A percentile compares a stretch with the other conserved stretches of the same genome.
Evolutionary conservation across 2,888 invertebrate genomes (phyloP).

Genomic region (Capitulum mitella): DNA sequence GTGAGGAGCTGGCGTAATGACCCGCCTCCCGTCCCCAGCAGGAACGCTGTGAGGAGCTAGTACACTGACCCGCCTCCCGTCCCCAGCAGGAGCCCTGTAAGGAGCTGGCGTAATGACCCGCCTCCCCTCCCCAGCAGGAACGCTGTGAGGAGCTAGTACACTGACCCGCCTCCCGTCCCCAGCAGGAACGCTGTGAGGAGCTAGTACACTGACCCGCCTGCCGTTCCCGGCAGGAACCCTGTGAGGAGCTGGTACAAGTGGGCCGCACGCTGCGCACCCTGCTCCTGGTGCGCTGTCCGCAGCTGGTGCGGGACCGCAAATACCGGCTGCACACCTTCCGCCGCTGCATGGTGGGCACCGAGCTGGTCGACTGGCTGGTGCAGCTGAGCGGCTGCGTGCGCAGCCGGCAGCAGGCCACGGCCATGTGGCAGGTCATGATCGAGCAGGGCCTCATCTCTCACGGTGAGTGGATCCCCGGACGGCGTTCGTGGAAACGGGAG

Average conservation of each 20-base stretch:
- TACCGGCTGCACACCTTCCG: constrained; percentile 50
- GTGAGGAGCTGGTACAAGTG: constrained; percentile 58
- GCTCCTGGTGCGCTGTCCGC: constrained; percentile 54
- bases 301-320: constrained; percentile 54
- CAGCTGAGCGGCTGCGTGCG: constrained; percentile 54
- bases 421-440: constrained; percentile 74
- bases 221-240: constrained; percentile 49
- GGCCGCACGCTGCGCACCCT: constrained; percentile 62
- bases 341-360: constrained; percentile 66
- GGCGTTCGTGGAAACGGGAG: too few species aligned
- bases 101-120: too few species aligned
- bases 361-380: constrained; percentile 72
- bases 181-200: too few species aligned
- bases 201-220: too few species aligned
- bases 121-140: too few species aligned
- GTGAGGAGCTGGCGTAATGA: too few species aligned
- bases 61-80: too few species aligned
- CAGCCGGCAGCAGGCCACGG: constrained; percentile 61
- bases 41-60: too few species aligned
- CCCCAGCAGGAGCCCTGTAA: too few species aligned
- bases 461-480: constrained; percentile 54
- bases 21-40: too few species aligned
- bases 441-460: constrained; percentile 71
- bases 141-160: too few species aligned
- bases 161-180: too few species aligned